Percentiles rank a stretch among this genome's conserved stretches.
Conservation (phyloP, 2,797 vertebrate species). For the Discoglossus pictus region DNA sequence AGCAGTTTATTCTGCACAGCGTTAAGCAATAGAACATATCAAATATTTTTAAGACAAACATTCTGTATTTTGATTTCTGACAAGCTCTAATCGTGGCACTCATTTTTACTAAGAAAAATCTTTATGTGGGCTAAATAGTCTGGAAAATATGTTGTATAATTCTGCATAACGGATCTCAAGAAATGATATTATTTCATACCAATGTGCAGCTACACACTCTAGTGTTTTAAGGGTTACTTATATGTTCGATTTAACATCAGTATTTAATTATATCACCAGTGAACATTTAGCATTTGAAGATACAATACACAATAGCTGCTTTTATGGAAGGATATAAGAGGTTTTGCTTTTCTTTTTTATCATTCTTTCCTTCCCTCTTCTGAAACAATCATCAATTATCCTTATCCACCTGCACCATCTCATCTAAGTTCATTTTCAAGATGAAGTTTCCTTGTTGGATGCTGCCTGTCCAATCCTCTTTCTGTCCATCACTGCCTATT, state of each 20-base stretch:
- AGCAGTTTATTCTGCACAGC: slow-evolving; percentile 27
- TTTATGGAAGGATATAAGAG: slow-evolving; percentile 68
- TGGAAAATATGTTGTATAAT: neutral
- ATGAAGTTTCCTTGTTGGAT: slow-evolving; percentile 87
- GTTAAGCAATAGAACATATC: slow-evolving; percentile 40
- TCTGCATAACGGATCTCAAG: too few species aligned
- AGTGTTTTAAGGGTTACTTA: too few species aligned
- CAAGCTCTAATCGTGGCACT: slow-evolving; percentile 2
- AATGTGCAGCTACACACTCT: too few species aligned
- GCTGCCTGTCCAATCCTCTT: slow-evolving; percentile 86
- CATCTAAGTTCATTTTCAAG: slow-evolving; percentile 87
- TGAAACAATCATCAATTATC: slow-evolving; percentile 97
- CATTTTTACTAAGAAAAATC: slow-evolving; percentile 2
- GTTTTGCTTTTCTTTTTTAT: slow-evolving; percentile 65
- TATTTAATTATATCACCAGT: neutral
- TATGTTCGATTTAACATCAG: neutral
- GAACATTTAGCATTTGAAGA: too few species aligned
- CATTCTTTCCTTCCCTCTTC: slow-evolving; percentile 67
- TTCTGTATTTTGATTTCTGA: slow-evolving; percentile 20
- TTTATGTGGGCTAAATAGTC: slow-evolving; percentile 4
- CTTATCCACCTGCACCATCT: slow-evolving; percentile 88
- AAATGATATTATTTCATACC: too few species aligned
- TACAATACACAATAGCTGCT: slow-evolving; percentile 40
- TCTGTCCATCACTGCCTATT: slow-evolving; percentile 86
- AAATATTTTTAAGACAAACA: slow-evolving; percentile 37